Evolutionary conservation across 2,888 invertebrate species (phyloP), one percentile per base, ranked within the genome.

Genomic region (Epistrophe eligans): DNA sequence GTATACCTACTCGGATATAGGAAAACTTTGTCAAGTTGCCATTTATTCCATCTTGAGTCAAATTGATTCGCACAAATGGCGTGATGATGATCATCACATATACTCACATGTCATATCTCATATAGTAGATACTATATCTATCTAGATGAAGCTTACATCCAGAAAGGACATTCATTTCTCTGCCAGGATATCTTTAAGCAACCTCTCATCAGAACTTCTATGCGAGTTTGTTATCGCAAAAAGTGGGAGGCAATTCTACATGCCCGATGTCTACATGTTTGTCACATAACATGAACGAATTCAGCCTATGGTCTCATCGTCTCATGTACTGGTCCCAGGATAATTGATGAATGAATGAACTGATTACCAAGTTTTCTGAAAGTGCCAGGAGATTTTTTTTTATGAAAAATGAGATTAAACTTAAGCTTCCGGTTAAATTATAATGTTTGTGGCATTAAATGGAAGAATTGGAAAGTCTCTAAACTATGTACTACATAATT

Each of bases 41-140:
- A 28, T 58, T 17, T 43, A 64, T 64, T 64, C 17, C 64, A 28
- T 48, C 64, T 64, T 28, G 28, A 45, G 45, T 64, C 28, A 45
- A 64, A 64, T 64, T n/a, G 45, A 28, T 24, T 40, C 24, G 60
- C 38, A 40, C 19, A 38, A 62, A 40, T 62, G 62, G 11, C 10
- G 10, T 64, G 62, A 28, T 64, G n/a, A 64, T 64, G n/a, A 64
- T 64, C 43, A 43, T 64, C 57, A 57, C 32, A 55, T 55, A 38
- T 38, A 45, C 62, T 43, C 62, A 64, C 28, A 43, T 57, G 9
- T 45, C 28, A 52, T 1, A 52, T 24, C 6, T 52, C 7, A 62
- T 24, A 60, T 19, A 17, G 1, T 43, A 24, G 24, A 7, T 43
- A 62, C 19, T 43, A 15, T 45, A 40, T 40, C 13, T 10, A 57